phyloP scores from a whole-genome alignment of 1,140 invertebrate genomes.

The Danaus plexippus region DNA sequence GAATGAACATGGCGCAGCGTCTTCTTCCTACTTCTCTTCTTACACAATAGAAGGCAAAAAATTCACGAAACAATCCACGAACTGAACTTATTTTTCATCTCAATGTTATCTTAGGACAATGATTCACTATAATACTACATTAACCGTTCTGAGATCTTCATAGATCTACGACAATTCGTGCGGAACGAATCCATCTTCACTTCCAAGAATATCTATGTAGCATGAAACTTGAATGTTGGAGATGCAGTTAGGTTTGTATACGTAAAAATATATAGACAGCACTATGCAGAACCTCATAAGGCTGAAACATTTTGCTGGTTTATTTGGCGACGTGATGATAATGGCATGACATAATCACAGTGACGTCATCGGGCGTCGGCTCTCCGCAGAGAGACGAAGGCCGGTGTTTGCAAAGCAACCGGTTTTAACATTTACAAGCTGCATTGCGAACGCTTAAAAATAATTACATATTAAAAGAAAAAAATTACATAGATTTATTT shows the following conservation, averaged over 20 bases:
- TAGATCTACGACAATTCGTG: constrained; percentile 25
- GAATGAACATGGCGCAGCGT: no score
- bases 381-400: constrained; percentile 45
- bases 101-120: neutral
- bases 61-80: no score
- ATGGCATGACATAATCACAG: constrained; percentile 59
- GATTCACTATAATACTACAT: constrained; percentile 4
- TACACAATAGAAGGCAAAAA: no score
- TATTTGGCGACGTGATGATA: constrained; percentile 24
- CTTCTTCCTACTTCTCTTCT: no score
- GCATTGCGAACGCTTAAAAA: constrained; percentile 1
- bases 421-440: constrained; percentile 27
- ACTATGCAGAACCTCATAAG: neutral
- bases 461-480: no score
- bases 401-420: constrained; percentile 46
- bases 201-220: constrained; percentile 26
- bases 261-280: neutral
- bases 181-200: constrained; percentile 38
- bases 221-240: constrained; percentile 14
- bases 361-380: constrained; percentile 59
- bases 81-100: neutral
- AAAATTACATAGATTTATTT: no score
- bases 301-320: constrained; percentile 13
- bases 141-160: constrained; percentile 11
- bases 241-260: constrained; percentile 8